These are phyloP conservation scores for Nasonovia ribisnigri DNA, from an alignment of 2,888 invertebrate species.

Conservation along the genomic window DNA sequence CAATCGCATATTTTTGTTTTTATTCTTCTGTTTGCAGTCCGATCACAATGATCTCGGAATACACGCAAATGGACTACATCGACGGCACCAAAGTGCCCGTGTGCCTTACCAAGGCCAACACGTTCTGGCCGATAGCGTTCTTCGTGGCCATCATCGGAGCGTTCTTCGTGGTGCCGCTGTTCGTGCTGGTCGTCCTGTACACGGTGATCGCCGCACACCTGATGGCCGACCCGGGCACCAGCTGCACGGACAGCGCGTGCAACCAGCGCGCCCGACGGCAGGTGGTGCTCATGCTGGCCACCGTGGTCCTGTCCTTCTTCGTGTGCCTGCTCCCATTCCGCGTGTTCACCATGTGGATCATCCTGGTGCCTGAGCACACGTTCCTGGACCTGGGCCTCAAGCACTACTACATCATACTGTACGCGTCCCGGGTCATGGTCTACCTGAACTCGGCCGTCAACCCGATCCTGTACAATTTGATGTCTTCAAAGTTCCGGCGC, in stretches of 20 bases:
- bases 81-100: conserved; percentile 77
- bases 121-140: conserved; percentile 82
- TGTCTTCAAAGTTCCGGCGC: conserved; percentile 90
- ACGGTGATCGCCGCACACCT: conserved; percentile 86
- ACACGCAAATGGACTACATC: conserved; percentile 76
- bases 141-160: conserved; percentile 82
- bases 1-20: conserved; percentile 31
- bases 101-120: conserved; percentile 84
- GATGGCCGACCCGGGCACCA: conserved; percentile 75
- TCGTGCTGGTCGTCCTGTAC: conserved; percentile 85
- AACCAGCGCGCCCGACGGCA: conserved; percentile 82
- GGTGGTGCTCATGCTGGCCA: conserved; percentile 88
- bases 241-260: conserved; percentile 71
- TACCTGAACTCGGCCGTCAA: conserved; percentile 92
- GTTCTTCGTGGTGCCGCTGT: conserved; percentile 85
- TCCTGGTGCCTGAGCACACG: conserved; percentile 77
- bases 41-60: conserved; percentile 82
- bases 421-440: conserved; percentile 87
- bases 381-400: conserved; percentile 76
- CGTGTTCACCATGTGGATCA: conserved; percentile 85
- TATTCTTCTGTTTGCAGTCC: conserved; percentile 71
- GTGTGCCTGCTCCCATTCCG: conserved; percentile 89
- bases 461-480: conserved; percentile 91
- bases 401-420: conserved; percentile 84
- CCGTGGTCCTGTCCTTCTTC: conserved; percentile 90